Evolutionary conservation across 2,888 invertebrate species (phyloP).

Genomic region (Mesorhabditis sp.): DNA sequence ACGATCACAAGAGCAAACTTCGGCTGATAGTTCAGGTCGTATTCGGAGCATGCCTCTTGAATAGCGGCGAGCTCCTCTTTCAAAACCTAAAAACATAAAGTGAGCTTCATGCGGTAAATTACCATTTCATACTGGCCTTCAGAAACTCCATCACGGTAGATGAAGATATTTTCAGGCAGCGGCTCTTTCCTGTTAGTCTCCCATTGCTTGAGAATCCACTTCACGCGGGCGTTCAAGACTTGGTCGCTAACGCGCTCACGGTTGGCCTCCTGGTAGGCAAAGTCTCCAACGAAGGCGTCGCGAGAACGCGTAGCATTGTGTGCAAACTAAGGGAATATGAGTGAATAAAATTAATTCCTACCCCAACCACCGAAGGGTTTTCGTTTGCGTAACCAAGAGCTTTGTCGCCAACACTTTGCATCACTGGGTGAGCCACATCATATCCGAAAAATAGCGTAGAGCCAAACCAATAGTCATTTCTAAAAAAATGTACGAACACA

Average conservation of each 20-base stretch:
- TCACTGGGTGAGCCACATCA: not conserved
- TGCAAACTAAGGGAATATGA: not conserved
- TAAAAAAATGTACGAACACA: not conserved
- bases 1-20: not conserved
- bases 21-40: not conserved
- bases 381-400: not conserved
- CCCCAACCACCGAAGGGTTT: conserved; percentile 5
- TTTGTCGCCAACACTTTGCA: not conserved
- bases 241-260: conserved; percentile 1
- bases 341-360: not conserved
- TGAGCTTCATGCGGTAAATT: not conserved
- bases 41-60: not conserved
- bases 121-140: conserved; percentile 4
- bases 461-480: conserved; percentile 1
- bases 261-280: not conserved
- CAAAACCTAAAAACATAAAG: conserved; percentile 1
- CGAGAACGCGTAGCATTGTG: not conserved
- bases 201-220: conserved; percentile 2
- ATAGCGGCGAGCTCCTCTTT: not conserved
- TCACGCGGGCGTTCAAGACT: not conserved
- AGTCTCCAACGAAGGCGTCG: conserved; percentile 2
- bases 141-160: conserved; percentile 3
- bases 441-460: not conserved
- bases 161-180: conserved; percentile 1
- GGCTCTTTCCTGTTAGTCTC: not conserved